phyloP scores from a whole-genome alignment of 2,888 invertebrate species.

The Willowsia nigromaculata region DNA sequence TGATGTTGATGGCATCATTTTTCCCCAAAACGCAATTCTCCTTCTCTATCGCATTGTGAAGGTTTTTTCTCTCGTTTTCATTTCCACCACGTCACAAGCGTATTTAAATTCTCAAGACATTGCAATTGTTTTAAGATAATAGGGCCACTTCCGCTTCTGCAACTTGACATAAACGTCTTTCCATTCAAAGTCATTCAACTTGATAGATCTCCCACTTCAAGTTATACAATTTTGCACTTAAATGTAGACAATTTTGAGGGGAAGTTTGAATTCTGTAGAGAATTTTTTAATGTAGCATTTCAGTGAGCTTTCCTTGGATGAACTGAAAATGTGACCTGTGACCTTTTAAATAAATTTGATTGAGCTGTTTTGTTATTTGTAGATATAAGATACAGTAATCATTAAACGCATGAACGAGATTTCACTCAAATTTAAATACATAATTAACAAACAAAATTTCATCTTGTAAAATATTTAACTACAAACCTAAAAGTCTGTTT shows the following conservation, averaged over 20 bases:
- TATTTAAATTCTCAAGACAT: not conserved
- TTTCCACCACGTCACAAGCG: conserved; percentile 16
- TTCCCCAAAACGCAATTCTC: conserved; percentile 35
- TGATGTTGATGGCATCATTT: conserved; percentile 33
- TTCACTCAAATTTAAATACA: too few species aligned
- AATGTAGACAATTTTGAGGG: not conserved
- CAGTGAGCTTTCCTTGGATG: too few species aligned
- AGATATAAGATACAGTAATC: too few species aligned
- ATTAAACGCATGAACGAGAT: too few species aligned
- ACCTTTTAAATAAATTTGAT: too few species aligned
- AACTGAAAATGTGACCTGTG: too few species aligned
- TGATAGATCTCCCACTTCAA: not conserved
- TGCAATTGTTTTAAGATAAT: conserved; percentile 22
- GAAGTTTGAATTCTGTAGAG: not conserved
- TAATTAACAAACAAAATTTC: too few species aligned
- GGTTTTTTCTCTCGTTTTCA: not conserved
- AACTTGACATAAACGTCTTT: not conserved
- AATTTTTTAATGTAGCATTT: not conserved
- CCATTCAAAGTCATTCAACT: not conserved
- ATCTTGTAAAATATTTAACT: too few species aligned
- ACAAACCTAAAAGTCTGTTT: too few species aligned
- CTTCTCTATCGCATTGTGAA: not conserved
- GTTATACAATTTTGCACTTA: not conserved
- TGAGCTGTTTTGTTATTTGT: too few species aligned
- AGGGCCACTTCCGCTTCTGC: not conserved